Evolutionary conservation across 2,888 invertebrate genomes (phyloP), one percentile per base, ranked within the genome.

Genomic region (Diaperis boleti): DNA sequence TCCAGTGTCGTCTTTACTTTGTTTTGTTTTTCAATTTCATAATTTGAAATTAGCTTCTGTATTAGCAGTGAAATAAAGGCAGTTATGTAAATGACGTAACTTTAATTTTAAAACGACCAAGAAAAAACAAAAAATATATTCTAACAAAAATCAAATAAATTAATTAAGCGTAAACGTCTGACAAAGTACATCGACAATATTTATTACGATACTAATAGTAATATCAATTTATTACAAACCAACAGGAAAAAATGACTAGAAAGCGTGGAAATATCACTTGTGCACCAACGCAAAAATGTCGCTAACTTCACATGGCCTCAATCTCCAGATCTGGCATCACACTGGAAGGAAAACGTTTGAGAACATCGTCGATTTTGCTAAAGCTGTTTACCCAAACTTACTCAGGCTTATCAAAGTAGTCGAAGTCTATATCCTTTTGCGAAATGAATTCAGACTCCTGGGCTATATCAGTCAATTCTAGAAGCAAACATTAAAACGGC

Each of bases 311-410:
- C 35, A 78, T 70, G 50, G 79, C 77, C 67, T 79, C 79, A 71
- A 79, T 77, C 69, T 79, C 79, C 63, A 78, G 76, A 62, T 79
- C 79, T 68, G 76, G 76, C 15, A 79, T 71, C 55, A 74, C 68
- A 22, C 77, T 78, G 64, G 39, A 76, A 75, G 29, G 66, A 64
- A 64, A 64, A 5, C n/a, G 1, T 11, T 61, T 64, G 45, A 39
- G 35, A 45, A 22, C 22, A 26, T 31, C 15, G 13, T 11, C 33
- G 11, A 26, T 8, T 26, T 26, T 5, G 6, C n/a, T 1, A 33
- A 45, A 45, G 33, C 8, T 11, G 44, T 33, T 37, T 47, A 47
- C 39, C 33, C 6, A 49, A 44, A 73, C 72, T 72, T 69, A 73
- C 72, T 75, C 75, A 1, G 72, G 69, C 61, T 71, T 69, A 55